Conservation (phyloP, 1,140 invertebrate species). For the Drosophila nannoptera region DNA sequence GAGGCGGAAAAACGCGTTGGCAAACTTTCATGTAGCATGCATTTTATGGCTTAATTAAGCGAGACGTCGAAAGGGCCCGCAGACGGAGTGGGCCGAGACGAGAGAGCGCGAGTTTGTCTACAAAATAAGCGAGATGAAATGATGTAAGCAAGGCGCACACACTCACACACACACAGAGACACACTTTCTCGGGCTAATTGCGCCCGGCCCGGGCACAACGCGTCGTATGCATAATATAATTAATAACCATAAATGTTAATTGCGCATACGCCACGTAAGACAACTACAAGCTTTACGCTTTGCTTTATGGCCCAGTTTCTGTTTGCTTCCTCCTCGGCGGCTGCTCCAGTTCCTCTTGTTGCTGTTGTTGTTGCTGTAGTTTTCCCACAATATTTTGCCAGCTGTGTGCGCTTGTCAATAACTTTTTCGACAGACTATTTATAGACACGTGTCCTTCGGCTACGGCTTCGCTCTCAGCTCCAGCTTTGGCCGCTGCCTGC, state of each 20-base stretch:
- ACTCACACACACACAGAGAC: not conserved
- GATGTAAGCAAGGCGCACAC: slow-evolving; percentile 11
- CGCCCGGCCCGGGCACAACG: slow-evolving; percentile 30
- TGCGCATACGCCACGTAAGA: slow-evolving; percentile 70
- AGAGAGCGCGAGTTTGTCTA: not conserved
- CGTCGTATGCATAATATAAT: slow-evolving; percentile 67
- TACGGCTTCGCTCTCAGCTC: no score
- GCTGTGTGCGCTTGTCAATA: slow-evolving; percentile 43
- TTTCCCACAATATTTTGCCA: slow-evolving; percentile 19
- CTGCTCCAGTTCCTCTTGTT: not conserved
- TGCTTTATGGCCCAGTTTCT: slow-evolving; percentile 11
- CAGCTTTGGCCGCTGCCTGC: no score
- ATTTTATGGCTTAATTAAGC: slow-evolving; percentile 44
- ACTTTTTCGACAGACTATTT: slow-evolving; percentile 28
- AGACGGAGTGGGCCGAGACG: no score
- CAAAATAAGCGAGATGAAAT: slow-evolving; percentile 6
- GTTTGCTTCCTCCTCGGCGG: not conserved
- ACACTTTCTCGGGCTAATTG: not conserved
- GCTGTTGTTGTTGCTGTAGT: not conserved
- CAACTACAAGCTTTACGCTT: slow-evolving; percentile 35
- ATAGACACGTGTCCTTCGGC: slow-evolving; percentile 29
- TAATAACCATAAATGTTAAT: slow-evolving; percentile 76
- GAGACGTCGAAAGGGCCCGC: not conserved
- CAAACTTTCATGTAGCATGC: slow-evolving; percentile 38
- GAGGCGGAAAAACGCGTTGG: slow-evolving; percentile 21